Percentiles rank a stretch among this genome's conserved stretches.
phyloP scores from a whole-genome alignment of 2,797 vertebrate genomes.

The Cossypha niveicapilla region DNA sequence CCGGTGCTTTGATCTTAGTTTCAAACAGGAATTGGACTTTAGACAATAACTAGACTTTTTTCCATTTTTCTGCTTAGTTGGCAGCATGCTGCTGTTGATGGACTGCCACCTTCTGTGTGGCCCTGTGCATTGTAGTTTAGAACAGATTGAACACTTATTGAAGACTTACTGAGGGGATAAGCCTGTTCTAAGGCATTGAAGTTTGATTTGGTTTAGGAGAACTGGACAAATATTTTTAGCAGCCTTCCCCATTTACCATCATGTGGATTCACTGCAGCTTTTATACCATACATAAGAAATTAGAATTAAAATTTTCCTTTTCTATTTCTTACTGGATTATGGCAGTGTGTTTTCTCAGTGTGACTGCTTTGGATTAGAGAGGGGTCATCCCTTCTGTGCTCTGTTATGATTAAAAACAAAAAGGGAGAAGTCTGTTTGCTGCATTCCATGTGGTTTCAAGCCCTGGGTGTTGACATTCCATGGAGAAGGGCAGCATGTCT shows the following conservation, averaged over 20 bases:
- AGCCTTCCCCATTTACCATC: background rate
- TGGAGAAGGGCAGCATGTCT: background rate
- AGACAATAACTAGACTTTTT: background rate
- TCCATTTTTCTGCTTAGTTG: background rate
- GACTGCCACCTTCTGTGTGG: background rate
- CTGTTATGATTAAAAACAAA: background rate
- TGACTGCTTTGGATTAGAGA: background rate
- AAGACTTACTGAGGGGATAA: background rate
- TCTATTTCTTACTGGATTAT: background rate
- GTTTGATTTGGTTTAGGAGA: background rate
- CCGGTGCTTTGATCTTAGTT: background rate
- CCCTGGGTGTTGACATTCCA: rapidly evolving
- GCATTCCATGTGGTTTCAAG: background rate
- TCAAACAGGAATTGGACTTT: background rate
- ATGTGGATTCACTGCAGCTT: background rate
- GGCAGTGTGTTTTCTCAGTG: background rate
- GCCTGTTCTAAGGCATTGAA: background rate
- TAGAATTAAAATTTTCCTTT: background rate
- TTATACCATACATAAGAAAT: background rate
- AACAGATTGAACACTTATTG: background rate
- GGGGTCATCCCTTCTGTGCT: background rate
- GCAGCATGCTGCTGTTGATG: background rate
- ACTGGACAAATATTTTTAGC: background rate
- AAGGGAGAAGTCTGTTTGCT: background rate
- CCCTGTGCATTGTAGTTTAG: background rate